Percentiles rank a stretch among this genome's conserved stretches.
Conservation (phyloP, 2,113 vertebrate genomes). For the Zeus faber region DNA sequence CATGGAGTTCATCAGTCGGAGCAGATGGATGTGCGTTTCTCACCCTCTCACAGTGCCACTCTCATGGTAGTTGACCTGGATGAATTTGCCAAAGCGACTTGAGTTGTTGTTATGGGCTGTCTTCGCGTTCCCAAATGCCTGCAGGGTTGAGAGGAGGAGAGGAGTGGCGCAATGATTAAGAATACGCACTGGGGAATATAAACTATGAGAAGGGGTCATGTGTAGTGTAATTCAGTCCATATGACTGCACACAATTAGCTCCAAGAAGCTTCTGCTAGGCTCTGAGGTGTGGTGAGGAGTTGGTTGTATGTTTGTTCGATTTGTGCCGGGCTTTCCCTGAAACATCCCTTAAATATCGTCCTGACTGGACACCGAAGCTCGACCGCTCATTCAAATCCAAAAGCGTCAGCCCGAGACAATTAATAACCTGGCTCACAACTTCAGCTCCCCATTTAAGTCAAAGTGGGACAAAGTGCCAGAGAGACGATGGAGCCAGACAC, state of each 20-base stretch:
- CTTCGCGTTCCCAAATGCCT: conserved; percentile 99
- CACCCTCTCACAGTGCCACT: conserved; percentile 96
- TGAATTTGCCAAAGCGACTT: conserved; percentile 98
- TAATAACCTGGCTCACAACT: conserved; percentile 49
- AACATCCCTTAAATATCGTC: too few species aligned
- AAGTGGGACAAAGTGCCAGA: conserved; percentile 51
- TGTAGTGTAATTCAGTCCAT: background rate
- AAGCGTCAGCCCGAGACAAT: conserved; percentile 36
- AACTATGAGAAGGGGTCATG: background rate
- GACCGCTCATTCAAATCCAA: too few species aligned
- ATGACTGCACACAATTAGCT: too few species aligned
- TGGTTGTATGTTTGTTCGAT: too few species aligned
- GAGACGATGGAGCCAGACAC: conserved; percentile 29
- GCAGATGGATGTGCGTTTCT: conserved; percentile 48
- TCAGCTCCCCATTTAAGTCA: conserved; percentile 40
- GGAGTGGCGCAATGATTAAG: conserved; percentile 13
- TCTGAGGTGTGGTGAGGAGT: too few species aligned
- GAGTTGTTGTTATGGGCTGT: conserved; percentile 99
- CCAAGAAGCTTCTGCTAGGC: too few species aligned
- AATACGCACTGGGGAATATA: background rate
- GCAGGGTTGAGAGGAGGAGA: conserved; percentile 47
- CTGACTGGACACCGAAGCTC: too few species aligned
- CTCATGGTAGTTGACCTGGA: conserved; percentile 99
- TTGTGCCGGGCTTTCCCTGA: too few species aligned
- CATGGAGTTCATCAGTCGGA: background rate